Base-by-base conservation (phyloP, 2,113 vertebrate genomes). In the Nanger granti region DNA sequence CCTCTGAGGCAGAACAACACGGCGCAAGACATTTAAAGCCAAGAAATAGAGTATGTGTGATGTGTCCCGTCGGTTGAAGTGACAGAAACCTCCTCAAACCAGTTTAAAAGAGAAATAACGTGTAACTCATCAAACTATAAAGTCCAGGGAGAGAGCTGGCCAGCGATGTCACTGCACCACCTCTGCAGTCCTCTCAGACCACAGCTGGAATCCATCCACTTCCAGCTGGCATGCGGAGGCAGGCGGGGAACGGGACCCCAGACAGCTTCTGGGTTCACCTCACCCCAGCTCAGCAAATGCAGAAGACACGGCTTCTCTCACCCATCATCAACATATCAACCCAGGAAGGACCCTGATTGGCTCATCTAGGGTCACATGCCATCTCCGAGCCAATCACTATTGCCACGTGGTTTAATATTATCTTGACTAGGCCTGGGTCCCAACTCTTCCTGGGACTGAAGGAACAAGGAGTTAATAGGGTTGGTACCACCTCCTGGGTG, bases 1-100 rank as follows among this genome's bases (percentile, higher is more conserved):
- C 54, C 64, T 54, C 54, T 1, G 47, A 73, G 54, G 34, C 34
- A 14, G n/a, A 20, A 31, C 37, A 24, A 47, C 0, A 0, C 0
- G 5, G 59, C 7, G 28, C 0, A 0, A 4, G 60, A 29, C 5
- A 8, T 20, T 69, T 18, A 47, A 52, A 34, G 44, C 44, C 49
- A 22, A 84, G 96, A 79, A 28, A 47, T 1, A 28, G 54, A 57
- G 47, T 22, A 22, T 1, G 41, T 31, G 2, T 1, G 5, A 62
- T 20, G 9, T 5, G 13, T 47, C 31, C 92, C 92, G 9, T 69
- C 20, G 4, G 49, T 5, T 87, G 52, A 59, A 89, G 69, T 8
- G 55, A 87, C 9, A 34, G 73, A 93, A 80, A 37, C 60, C 60
- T 79, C 76, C 24, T 93, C 57, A 29, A 79, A n/a, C 44, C 47